These are phyloP conservation scores for Motacilla tschutschensis DNA, from an alignment of 2,113 vertebrate species.

Conservation along the genomic window DNA sequence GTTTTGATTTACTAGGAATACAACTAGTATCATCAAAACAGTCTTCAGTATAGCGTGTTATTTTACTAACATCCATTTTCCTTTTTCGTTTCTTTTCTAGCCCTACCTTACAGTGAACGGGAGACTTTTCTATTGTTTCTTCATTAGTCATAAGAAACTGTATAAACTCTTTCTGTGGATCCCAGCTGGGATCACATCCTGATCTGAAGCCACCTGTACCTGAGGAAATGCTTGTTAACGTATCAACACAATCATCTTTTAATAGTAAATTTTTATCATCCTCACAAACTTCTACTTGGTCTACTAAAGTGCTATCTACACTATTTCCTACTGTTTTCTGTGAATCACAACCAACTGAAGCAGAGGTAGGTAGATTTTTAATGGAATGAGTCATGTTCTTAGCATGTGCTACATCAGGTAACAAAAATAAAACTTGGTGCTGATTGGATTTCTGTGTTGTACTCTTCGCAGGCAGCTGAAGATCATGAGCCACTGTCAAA, in stretches of 20 bases:
- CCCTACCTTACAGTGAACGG: conserved; percentile 75
- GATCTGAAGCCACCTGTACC: conserved; percentile 80
- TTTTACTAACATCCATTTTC: conserved; percentile 82
- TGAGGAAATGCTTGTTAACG: conserved; percentile 81
- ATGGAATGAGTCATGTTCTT: conserved; percentile 85
- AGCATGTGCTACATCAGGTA: conserved; percentile 86
- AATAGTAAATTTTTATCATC: conserved; percentile 72
- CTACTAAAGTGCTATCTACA: conserved; percentile 86
- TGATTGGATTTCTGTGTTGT: conserved; percentile 84
- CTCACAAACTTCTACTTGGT: conserved; percentile 78
- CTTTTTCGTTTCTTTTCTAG: conserved; percentile 82
- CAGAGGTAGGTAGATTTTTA: conserved; percentile 86
- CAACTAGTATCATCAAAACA: conserved; percentile 80
- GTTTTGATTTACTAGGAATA: conserved; percentile 75
- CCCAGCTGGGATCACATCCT: conserved; percentile 80
- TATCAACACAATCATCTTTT: conserved; percentile 72
- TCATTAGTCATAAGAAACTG: conserved; percentile 83
- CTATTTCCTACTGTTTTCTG: conserved; percentile 77
- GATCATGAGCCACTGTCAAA: conserved; percentile 84
- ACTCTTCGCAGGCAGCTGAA: conserved; percentile 79
- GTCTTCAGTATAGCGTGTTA: conserved; percentile 82
- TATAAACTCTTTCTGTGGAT: conserved; percentile 86
- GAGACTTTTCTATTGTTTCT: conserved; percentile 78
- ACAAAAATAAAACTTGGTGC: conserved; percentile 83
- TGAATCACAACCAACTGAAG: conserved; percentile 80